phyloP scores from a whole-genome alignment of 2,797 vertebrate species.

The Hydrocynus forskahlii region DNA sequence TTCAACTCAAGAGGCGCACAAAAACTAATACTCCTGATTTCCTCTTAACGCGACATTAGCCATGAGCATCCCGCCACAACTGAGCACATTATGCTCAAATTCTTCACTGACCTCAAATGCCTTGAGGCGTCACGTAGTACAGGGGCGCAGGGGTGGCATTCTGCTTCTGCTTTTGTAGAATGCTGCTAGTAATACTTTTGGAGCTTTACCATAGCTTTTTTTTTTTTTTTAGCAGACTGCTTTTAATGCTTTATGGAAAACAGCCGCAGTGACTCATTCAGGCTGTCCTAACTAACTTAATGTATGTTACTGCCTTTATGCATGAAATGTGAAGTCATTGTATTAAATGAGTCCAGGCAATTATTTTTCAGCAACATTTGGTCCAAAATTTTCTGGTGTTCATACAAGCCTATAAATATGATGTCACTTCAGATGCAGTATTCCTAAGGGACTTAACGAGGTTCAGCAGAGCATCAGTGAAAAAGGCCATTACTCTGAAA shows the following conservation, averaged over 20 bases:
- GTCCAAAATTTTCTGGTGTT: not conserved
- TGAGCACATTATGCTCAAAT: not conserved
- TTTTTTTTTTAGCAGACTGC: not conserved
- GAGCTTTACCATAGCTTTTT: not conserved
- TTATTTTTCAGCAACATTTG: not conserved
- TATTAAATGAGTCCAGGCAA: not conserved
- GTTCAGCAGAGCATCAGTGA: not conserved
- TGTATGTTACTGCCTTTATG: not conserved
- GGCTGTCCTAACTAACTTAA: not conserved
- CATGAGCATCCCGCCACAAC: not conserved
- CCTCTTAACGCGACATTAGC: not conserved
- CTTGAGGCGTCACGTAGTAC: not conserved
- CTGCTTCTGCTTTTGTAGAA: not conserved
- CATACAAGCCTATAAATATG: not conserved
- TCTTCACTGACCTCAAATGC: not conserved
- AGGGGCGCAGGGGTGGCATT: not conserved
- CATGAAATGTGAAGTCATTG: not conserved
- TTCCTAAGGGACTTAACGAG: not conserved
- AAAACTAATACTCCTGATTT: not conserved
- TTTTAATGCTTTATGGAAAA: not conserved
- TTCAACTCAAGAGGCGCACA: no score
- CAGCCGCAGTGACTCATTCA: not conserved
- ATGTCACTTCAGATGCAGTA: not conserved
- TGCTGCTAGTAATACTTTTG: not conserved
- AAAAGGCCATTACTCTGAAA: constrained; percentile 1